A percentile compares a stretch with the other conserved stretches of the same genome.
These are phyloP conservation scores for Smithornis capensis DNA, from an alignment of 2,113 vertebrate species.

Conservation along the genomic window DNA sequence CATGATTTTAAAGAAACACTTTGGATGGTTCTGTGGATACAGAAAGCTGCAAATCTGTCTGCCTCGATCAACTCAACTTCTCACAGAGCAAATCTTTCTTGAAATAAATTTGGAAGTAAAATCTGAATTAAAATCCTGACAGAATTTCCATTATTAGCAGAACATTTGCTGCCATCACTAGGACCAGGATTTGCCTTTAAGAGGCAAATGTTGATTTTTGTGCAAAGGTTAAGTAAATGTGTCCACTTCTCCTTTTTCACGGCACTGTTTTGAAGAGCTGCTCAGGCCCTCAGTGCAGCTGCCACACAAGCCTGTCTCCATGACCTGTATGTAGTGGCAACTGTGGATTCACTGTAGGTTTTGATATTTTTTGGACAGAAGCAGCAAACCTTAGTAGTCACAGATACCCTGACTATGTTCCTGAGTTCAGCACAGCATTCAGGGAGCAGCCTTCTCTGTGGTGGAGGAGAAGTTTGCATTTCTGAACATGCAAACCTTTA, in stretches of 20 bases:
- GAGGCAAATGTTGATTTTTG: background rate
- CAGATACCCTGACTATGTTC: background rate
- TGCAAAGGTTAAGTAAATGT: background rate
- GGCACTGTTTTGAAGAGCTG: background rate
- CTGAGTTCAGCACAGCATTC: background rate
- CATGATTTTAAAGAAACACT: background rate
- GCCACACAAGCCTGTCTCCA: background rate
- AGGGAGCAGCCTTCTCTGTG: background rate
- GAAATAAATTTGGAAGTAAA: conserved; percentile 4
- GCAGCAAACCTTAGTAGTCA: background rate
- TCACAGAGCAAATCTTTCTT: background rate
- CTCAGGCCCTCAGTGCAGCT: background rate
- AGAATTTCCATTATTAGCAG: background rate
- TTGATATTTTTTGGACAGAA: background rate
- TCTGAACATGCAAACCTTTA: conserved; percentile 2
- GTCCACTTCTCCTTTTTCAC: background rate
- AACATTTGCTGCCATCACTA: background rate
- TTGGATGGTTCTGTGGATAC: background rate
- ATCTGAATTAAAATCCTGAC: background rate
- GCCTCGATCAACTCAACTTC: background rate
- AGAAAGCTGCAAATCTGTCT: background rate
- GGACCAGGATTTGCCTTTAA: background rate
- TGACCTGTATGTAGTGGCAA: background rate
- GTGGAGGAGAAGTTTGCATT: background rate
- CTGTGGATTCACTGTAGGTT: background rate